These are phyloP conservation scores for Halotydeus destructor DNA, from an alignment of 1,140 invertebrate genomes.

Conservation along the genomic window DNA sequence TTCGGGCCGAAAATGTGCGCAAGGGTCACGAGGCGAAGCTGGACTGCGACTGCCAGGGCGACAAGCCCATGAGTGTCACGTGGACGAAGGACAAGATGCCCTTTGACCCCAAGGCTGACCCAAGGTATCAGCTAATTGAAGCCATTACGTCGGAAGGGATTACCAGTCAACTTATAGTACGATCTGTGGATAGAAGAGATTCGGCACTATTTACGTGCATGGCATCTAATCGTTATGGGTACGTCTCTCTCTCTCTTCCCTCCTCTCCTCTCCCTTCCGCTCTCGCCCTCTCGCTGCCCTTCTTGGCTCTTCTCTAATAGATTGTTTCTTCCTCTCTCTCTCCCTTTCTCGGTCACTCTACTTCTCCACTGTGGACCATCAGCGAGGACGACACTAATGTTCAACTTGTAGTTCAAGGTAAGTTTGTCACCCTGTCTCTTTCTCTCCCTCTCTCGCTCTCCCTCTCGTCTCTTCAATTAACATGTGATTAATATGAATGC, in stretches of 20 bases:
- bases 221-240: slow-evolving; percentile 22
- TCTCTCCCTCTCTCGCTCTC: too few relatives aligned
- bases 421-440: too few relatives aligned
- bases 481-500: too few relatives aligned
- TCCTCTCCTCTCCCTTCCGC: too few relatives aligned
- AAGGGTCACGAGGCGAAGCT: slow-evolving; percentile 23
- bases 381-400: slow-evolving; percentile 27
- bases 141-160: background rate
- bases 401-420: slow-evolving; percentile 28
- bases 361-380: too few relatives aligned
- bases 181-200: slow-evolving; percentile 19
- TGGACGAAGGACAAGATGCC: slow-evolving; percentile 22
- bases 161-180: background rate
- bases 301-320: too few relatives aligned
- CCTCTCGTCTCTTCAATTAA: too few relatives aligned
- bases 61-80: slow-evolving; percentile 24
- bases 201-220: slow-evolving; percentile 28
- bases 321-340: too few relatives aligned
- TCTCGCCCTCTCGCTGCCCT: too few relatives aligned
- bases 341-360: too few relatives aligned
- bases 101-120: background rate
- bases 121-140: background rate
- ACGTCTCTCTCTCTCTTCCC: too few relatives aligned
- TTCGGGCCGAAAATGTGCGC: slow-evolving; percentile 16
- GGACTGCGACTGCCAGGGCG: slow-evolving; percentile 26